Evolutionary conservation across 2,113 vertebrate species (phyloP), one percentile per base, ranked within the genome.

Genomic region (Gracilinanus agilis): DNA sequence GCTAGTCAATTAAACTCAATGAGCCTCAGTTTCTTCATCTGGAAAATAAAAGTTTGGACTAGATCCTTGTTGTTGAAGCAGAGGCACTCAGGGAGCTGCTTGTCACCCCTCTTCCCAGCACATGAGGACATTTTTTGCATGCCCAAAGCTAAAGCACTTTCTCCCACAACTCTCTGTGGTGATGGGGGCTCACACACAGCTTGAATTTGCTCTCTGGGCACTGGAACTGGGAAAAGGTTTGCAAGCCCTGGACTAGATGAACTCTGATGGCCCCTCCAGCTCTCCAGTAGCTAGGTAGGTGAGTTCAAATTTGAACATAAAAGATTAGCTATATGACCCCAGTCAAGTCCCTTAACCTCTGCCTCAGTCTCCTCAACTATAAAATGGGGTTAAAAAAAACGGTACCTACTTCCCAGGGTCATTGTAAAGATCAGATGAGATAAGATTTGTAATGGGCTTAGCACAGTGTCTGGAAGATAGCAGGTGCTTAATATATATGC

Each of bases 51-150:
- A 75, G 34, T 0, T 1, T 75, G 49, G 49, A 49, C 49, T 49
- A 49, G 49, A 49, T 97, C 97, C 96, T 96, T 97, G 94, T 53
- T 93, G 95, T 55, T n/a, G 90, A 96, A 95, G 95, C 96, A 97
- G 95, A 92, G 97, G 3, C 75, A 92, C 93, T 97, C 95, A 0
- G 90, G 94, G 96, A 96, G 92, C 89, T 90, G 7, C 93, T 90
- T 90, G n/a, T n/a, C n/a, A n/a, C 93, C 96, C 95, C 95, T 97
- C 96, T 98, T 95, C 95, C 93, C 92, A 95, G 95, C 94, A 91
- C 93, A 2, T 49, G 49, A 49, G 49, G 49, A 49, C 49, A 3
- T 49, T 49, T 49, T 49, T 49, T 49, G 49, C 49, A 49, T 49
- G 49, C 49, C 49, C 49, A 49, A 49, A 49, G 49, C 49, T n/a